Evolutionary conservation across 2,797 vertebrate genomes (phyloP).

Genomic region (Benthosema pterotum): DNA sequence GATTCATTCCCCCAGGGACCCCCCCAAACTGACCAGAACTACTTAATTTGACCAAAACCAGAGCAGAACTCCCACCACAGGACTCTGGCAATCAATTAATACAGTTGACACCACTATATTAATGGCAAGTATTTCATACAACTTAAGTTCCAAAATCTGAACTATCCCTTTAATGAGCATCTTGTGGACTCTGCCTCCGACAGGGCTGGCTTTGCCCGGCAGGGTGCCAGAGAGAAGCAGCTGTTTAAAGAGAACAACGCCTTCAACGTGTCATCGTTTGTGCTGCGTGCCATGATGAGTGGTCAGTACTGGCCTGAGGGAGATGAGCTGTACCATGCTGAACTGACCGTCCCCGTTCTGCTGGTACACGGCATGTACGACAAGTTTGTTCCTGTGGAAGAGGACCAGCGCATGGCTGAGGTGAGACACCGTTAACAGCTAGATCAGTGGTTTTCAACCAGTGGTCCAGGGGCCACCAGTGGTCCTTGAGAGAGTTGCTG

Average conservation of each 20-base stretch:
- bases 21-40: too few relatives aligned
- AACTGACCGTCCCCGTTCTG: conserved; percentile 91
- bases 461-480: too few relatives aligned
- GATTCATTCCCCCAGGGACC: too few relatives aligned
- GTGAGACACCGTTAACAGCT: conserved; percentile 60
- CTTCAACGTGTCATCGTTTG: conserved; percentile 95
- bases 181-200: conserved; percentile 14
- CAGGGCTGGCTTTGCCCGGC: conserved; percentile 94
- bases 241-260: conserved; percentile 93
- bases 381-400: conserved; percentile 93
- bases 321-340: conserved; percentile 94
- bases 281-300: conserved; percentile 95
- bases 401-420: conserved; percentile 97
- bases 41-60: too few relatives aligned
- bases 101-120: too few relatives aligned
- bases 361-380: conserved; percentile 96
- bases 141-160: too few relatives aligned
- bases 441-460: too few relatives aligned
- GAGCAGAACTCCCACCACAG: too few relatives aligned
- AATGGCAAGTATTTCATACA: too few relatives aligned
- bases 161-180: not conserved
- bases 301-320: conserved; percentile 99
- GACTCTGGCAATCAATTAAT: too few relatives aligned
- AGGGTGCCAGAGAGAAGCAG: conserved; percentile 94
- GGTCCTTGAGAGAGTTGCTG: too few relatives aligned